Evolutionary conservation across 1,140 invertebrate species (phyloP).

Genomic region (Apocrypta bakeri): DNA sequence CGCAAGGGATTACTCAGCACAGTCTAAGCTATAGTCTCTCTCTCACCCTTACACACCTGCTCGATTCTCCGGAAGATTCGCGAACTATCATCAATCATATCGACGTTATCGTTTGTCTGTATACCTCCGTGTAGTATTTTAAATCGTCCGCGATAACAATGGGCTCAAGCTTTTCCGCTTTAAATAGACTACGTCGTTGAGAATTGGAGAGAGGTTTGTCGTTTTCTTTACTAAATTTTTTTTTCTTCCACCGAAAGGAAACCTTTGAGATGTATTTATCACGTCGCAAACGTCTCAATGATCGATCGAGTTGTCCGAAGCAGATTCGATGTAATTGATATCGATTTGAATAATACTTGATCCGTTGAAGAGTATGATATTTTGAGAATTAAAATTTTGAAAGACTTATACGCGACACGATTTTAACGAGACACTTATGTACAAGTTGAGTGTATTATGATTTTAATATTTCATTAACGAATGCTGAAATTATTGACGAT

Average conservation of each 20-base stretch:
- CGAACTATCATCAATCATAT: conserved; percentile 52
- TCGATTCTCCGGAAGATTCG: conserved; percentile 25
- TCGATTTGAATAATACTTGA: too few relatives aligned
- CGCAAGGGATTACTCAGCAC: conserved; percentile 43
- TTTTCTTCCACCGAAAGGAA: not conserved
- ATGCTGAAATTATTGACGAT: too few relatives aligned
- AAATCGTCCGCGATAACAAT: not conserved
- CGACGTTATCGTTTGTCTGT: conserved; percentile 23
- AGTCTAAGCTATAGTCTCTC: not conserved
- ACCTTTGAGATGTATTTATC: conserved; percentile 7
- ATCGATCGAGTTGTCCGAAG: not conserved
- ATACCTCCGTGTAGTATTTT: conserved; percentile 12
- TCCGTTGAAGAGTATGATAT: too few relatives aligned
- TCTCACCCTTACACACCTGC: conserved; percentile 25
- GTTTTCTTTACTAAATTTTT: too few relatives aligned
- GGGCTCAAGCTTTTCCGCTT: not conserved
- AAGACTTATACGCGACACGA: too few relatives aligned
- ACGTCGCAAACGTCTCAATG: not conserved
- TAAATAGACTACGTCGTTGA: not conserved
- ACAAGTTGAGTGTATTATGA: too few relatives aligned
- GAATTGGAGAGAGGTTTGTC: not conserved
- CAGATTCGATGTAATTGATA: not conserved
- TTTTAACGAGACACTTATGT: too few relatives aligned
- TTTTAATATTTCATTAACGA: too few relatives aligned
- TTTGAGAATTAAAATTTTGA: too few relatives aligned